Evolutionary conservation across 2,797 vertebrate species (phyloP).

Genomic region (Heliangelus exortis): DNA sequence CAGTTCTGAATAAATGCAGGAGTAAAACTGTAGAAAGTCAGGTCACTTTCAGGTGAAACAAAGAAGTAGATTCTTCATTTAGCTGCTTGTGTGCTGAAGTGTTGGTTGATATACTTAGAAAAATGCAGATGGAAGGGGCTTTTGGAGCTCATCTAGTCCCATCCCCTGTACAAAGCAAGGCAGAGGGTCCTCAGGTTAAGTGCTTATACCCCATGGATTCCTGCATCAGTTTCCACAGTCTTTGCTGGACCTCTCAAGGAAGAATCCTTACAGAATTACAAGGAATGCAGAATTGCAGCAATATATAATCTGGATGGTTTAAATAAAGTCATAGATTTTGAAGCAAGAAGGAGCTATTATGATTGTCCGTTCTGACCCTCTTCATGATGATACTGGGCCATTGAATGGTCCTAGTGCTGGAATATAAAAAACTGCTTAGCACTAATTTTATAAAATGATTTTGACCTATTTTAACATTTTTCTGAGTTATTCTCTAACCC

Average conservation of each 20-base stretch:
- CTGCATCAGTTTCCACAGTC: background rate
- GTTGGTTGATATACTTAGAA: background rate
- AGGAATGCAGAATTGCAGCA: background rate
- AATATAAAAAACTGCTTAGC: constrained; percentile 27
- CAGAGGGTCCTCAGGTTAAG: background rate
- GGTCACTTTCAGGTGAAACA: background rate
- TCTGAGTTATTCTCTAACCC: constrained; percentile 54
- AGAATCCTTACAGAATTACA: background rate
- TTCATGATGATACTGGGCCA: background rate
- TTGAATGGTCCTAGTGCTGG: background rate
- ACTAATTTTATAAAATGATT: constrained; percentile 32
- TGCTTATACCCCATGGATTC: background rate
- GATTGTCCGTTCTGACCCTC: background rate
- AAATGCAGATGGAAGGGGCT: background rate
- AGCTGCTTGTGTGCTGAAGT: background rate
- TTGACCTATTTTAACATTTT: constrained; percentile 42
- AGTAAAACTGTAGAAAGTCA: background rate
- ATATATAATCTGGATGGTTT: background rate
- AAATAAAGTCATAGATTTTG: background rate
- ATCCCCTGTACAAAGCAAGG: background rate
- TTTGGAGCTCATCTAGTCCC: background rate
- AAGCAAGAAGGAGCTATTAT: background rate
- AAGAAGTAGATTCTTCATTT: background rate
- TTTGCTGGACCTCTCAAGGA: background rate
- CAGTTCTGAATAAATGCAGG: background rate